Evolutionary conservation across 2,113 vertebrate genomes (phyloP), one percentile per base, ranked within the genome.

Genomic region (Sinocyclocheilus anshuiensis): DNA sequence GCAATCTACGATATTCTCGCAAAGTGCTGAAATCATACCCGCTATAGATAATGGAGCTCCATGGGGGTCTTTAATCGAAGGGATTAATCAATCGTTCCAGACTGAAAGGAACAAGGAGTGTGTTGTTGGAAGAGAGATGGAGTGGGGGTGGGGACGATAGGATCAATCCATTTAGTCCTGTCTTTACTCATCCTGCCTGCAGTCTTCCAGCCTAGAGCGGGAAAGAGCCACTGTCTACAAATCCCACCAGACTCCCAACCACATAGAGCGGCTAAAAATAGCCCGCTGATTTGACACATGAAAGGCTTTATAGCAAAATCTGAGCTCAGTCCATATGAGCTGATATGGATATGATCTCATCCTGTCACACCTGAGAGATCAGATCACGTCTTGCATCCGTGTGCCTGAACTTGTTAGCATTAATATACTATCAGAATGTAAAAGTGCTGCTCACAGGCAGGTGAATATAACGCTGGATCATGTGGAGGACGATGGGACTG

Each of bases 141-240:
- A 84, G 65, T 45, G 76, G 57, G 75, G 81, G 82, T n/a, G 50
- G 63, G 86, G 33, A 39, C 84, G 81, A 88, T 26, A 59, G 79
- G 75, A 87, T 89, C 84, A 87, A 86, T 89, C 84, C 71, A 74
- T 89, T 89, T 86, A 87, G 84, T 63, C 83, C 80, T 67, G 86
- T 85, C 83, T 50, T 82, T 86, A 75, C 86, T 86, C 81, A 87
- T 84, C 84, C 75, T 85, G 63, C 63, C 75, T 63, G 74, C 57
- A 75, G 80, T 87, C 86, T 80, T 85, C 24, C 81, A 39, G 57
- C 75, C 82, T 36, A 84, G 24, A 81, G 57, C 48, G 7, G 75
- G 48, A 76, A 59, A 80, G 67, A 81, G 87, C 29, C 33, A 71
- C 59, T 65, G 83, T 89, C 83, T 83, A 24, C 83, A 87, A 75